Conservation (phyloP, 2,888 invertebrate species). For the Lasioglossum zephyrum region DNA sequence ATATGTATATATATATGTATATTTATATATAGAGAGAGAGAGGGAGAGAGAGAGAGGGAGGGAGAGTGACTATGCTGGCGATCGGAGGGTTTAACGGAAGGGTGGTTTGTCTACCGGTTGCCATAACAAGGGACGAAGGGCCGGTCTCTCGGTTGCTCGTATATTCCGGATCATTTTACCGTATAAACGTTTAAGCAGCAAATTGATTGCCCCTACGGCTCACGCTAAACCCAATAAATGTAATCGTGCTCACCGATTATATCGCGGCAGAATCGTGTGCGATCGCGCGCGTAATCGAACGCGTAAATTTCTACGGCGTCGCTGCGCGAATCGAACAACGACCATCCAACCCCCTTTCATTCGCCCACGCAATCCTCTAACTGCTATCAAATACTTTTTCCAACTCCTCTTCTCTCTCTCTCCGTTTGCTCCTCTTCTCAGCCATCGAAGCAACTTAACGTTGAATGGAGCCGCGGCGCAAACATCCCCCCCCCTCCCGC, state of each 20-base stretch:
- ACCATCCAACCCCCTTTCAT: neutral
- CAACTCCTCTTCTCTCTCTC: neutral
- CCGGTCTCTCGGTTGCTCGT: constrained; percentile 36
- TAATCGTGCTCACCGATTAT: constrained; percentile 58
- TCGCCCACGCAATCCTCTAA: neutral
- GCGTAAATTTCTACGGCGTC: constrained; percentile 42
- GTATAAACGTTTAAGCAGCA: constrained; percentile 71
- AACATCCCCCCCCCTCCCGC: neutral
- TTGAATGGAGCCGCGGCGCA: constrained; percentile 1
- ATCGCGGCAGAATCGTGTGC: constrained; percentile 47
- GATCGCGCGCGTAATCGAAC: constrained; percentile 46
- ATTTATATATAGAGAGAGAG: neutral
- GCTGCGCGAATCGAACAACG: constrained; percentile 23
- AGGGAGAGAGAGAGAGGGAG: neutral
- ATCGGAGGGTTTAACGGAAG: constrained; percentile 60
- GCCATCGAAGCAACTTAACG: constrained; percentile 5
- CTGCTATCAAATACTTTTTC: constrained; percentile 2
- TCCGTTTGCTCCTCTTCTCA: neutral
- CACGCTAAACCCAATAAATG: constrained; percentile 64
- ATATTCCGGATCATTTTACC: constrained; percentile 72
- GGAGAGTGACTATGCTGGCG: neutral
- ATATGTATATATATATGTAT: too few species aligned
- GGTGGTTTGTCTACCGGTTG: constrained; percentile 63
- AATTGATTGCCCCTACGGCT: constrained; percentile 66
- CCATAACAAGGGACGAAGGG: constrained; percentile 64